These are phyloP conservation scores for Pelobates fuscus DNA, from an alignment of 2,113 vertebrate species.

Conservation along the genomic window DNA sequence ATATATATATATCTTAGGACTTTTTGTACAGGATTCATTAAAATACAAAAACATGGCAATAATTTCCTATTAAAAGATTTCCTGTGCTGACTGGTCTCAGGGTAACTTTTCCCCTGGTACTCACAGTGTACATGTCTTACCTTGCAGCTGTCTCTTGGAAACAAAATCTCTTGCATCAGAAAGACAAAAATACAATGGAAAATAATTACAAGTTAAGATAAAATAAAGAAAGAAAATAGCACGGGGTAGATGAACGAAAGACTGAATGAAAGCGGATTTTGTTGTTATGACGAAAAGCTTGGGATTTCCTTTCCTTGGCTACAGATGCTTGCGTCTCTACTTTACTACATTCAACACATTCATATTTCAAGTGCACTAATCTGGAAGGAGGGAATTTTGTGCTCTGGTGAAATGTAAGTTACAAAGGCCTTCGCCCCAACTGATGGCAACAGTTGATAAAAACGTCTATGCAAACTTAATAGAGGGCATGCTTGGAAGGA, in stretches of 20 bases:
- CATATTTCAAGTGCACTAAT: neutral
- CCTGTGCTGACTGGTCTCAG: neutral
- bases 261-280: neutral
- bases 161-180: constrained; percentile 45
- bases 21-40: too few relatives aligned
- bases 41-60: too few relatives aligned
- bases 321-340: neutral
- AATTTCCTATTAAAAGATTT: constrained; percentile 18
- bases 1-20: too few relatives aligned
- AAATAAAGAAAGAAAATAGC: constrained; percentile 8
- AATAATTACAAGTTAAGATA: constrained; percentile 28
- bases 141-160: constrained; percentile 39
- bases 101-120: neutral
- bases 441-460: too few relatives aligned
- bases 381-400: neutral
- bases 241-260: neutral
- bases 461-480: neutral
- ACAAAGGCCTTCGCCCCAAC: too few relatives aligned
- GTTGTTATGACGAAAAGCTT: constrained; percentile 21
- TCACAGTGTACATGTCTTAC: neutral
- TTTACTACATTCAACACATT: neutral
- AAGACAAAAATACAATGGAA: constrained; percentile 43
- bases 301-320: constrained; percentile 33
- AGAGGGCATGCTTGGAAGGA: neutral
- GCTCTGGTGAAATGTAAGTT: neutral